Evolutionary conservation across 2,888 invertebrate species (phyloP).

Genomic region (Ichneumoninae sp.): DNA sequence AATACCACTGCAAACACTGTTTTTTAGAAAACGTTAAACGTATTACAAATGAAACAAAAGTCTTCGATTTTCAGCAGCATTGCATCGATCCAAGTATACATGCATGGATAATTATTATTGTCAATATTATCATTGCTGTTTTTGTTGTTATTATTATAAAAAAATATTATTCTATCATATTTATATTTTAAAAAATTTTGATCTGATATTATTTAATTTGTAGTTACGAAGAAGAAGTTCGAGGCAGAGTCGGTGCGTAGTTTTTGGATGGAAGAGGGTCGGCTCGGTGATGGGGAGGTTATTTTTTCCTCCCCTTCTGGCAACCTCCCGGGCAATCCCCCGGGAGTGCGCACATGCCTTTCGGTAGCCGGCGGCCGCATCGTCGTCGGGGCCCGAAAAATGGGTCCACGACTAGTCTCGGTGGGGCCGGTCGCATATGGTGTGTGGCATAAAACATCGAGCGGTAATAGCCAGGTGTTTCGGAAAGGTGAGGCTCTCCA

Average conservation of each 20-base stretch:
- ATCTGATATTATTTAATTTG: neutral
- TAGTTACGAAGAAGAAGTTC: conserved; percentile 25
- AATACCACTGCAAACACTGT: neutral
- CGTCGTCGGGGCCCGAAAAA: conserved; percentile 75
- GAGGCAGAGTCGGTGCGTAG: conserved; percentile 22
- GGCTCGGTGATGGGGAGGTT: conserved; percentile 22
- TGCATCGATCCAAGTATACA: too few relatives aligned
- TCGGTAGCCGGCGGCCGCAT: conserved; percentile 68
- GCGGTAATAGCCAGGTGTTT: conserved; percentile 84
- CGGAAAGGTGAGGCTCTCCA: conserved; percentile 79
- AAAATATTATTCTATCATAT: neutral
- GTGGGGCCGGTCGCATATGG: conserved; percentile 83
- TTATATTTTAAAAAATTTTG: neutral
- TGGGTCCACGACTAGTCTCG: conserved; percentile 83
- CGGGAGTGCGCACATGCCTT: conserved; percentile 77
- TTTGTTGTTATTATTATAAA: neutral
- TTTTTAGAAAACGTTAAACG: neutral
- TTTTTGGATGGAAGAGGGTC: conserved; percentile 44
- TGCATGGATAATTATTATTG: too few relatives aligned
- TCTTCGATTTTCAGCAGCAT: too few relatives aligned
- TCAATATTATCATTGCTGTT: too few relatives aligned
- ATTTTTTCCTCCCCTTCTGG: conserved; percentile 50
- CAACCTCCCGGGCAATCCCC: conserved; percentile 58
- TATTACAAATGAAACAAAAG: too few relatives aligned
- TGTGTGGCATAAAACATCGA: conserved; percentile 78